Conservation (phyloP, 2,888 invertebrate species). For the Cephus sareptanus region DNA sequence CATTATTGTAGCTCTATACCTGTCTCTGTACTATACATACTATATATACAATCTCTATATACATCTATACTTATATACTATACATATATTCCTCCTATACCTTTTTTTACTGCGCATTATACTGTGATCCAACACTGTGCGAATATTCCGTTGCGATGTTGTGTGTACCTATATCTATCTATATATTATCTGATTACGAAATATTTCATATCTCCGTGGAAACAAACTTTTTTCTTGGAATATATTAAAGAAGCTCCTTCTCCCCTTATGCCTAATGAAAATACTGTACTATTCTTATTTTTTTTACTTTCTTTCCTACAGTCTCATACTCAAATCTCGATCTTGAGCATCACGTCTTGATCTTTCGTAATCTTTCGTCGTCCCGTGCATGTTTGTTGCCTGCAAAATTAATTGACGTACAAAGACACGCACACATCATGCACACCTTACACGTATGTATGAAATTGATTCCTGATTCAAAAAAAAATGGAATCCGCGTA, state of each 20-base stretch:
- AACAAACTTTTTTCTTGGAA: background rate
- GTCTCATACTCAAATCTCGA: constrained; percentile 7
- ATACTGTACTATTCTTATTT: constrained; percentile 2
- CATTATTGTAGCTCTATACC: constrained; percentile 48
- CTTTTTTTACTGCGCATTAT: constrained; percentile 5
- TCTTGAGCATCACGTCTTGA: background rate
- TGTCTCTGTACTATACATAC: constrained; percentile 48
- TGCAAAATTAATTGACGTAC: background rate
- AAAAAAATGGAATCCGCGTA: background rate
- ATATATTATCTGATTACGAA: background rate
- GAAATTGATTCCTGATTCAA: background rate
- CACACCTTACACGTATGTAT: background rate
- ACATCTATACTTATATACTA: constrained; percentile 35
- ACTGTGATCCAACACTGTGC: background rate
- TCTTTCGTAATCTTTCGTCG: background rate
- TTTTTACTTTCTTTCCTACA: constrained; percentile 19
- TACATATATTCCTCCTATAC: constrained; percentile 35
- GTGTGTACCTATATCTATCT: background rate
- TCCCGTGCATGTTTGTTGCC: background rate
- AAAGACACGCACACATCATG: background rate
- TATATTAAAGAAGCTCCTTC: background rate
- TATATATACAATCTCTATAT: constrained; percentile 40
- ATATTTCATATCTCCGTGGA: background rate
- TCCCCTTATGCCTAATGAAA: background rate
- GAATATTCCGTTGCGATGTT: background rate